phyloP scores from a whole-genome alignment of 2,113 vertebrate genomes.

The Phycodurus eques region DNA sequence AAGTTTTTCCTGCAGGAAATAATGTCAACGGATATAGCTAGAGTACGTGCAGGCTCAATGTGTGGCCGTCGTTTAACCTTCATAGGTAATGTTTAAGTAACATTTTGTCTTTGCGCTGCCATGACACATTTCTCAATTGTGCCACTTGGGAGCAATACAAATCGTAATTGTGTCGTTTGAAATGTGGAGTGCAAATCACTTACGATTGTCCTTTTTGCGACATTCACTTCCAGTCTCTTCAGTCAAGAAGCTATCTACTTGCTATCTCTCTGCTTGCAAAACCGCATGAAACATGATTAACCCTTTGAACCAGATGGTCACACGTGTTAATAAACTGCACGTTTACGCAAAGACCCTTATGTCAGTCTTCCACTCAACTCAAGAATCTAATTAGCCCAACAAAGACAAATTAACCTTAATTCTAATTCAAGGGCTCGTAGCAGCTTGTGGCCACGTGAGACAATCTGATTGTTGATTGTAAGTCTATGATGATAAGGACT shows the following conservation, averaged over 20 bases:
- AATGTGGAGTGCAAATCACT: background rate
- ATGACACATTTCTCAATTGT: background rate
- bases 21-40: too few relatives aligned
- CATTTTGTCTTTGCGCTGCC: background rate
- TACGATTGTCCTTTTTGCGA: too few relatives aligned
- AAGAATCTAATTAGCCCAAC: constrained; percentile 52
- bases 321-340: constrained; percentile 31
- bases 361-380: constrained; percentile 31
- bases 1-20: too few relatives aligned
- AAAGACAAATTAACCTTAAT: constrained; percentile 50
- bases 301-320: constrained; percentile 22
- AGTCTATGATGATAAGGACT: constrained; percentile 36
- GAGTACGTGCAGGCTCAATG: too few relatives aligned
- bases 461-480: constrained; percentile 18
- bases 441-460: constrained; percentile 26
- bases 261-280: background rate
- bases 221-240: background rate
- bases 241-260: background rate
- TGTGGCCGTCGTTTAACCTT: too few relatives aligned
- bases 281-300: constrained; percentile 26
- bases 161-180: background rate
- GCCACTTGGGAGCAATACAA: background rate
- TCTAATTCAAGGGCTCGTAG: constrained; percentile 30
- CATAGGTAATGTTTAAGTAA: too few relatives aligned
- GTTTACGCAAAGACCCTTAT: constrained; percentile 18